Evolutionary conservation across 2,888 invertebrate genomes (phyloP), one percentile per base, ranked within the genome.

Genomic region (Sycophila texana): DNA sequence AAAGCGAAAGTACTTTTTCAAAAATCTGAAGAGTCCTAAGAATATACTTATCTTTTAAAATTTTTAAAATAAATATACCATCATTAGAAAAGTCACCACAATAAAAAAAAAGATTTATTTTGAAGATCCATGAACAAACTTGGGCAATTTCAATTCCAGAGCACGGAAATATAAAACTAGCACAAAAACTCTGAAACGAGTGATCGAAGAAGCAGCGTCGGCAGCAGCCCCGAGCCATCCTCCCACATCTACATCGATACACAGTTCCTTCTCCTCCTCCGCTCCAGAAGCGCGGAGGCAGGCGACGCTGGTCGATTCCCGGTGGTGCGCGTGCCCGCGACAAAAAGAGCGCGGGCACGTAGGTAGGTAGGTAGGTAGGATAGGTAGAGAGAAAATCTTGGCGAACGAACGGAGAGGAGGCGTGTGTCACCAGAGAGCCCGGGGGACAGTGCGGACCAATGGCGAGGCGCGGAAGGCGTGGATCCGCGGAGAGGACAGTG

Each of bases 361-460:
- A 16, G 47, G 73, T 26, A 30, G 30, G 30, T 30, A 30, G 30
- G 30, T 30, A 39, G 39, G 39, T 39, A 39, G 39, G 39, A 39
- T 39, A 39, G 39, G 39, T 39, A 39, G 39, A 39, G 39, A 39
- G 58, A 70, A 77, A 68, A 80, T 82, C 82, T 83, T 81, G 79
- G 79, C 78, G 82, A 80, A 78, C 76, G 67, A 60, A 58, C 70
- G 81, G 80, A 74, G 75, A 83, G 84, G 83, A 86, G 87, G 88
- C 88, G 88, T 87, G 88, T 87, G 88, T 88, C 87, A 87, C 85
- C 86, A 86, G 82, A 77, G 67, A 73, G 55, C 77, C 84, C 84
- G 78, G 86, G 86, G 85, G 88, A 88, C 87, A 88, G 84, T 84
- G 85, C 83, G 84, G 72, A 81, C 88, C 88, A 88, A 88, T 88